Evolutionary conservation across 2,888 invertebrate genomes (phyloP).

Genomic region (Gari tellinella): DNA sequence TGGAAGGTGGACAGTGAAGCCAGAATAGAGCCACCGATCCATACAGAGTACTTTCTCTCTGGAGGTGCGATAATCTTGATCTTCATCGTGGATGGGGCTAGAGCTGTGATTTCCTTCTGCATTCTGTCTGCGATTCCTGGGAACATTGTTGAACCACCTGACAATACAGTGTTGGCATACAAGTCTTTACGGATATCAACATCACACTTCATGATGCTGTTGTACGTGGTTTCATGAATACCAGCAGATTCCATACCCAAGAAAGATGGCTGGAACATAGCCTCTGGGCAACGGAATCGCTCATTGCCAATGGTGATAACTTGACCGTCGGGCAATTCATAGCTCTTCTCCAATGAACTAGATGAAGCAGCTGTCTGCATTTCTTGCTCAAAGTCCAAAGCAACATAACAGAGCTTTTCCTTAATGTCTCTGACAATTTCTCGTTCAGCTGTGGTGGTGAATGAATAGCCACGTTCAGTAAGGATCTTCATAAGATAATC

Average conservation of each 20-base stretch:
- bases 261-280: constrained; percentile 81
- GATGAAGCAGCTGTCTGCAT: constrained; percentile 74
- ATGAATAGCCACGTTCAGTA: constrained; percentile 84
- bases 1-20: constrained; percentile 41
- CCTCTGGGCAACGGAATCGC: constrained; percentile 79
- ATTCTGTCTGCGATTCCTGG: constrained; percentile 69
- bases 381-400: constrained; percentile 65
- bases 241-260: constrained; percentile 65
- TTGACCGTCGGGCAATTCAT: constrained; percentile 82
- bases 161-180: constrained; percentile 88
- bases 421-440: constrained; percentile 63
- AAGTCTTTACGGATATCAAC: constrained; percentile 75
- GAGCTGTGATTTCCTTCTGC: constrained; percentile 84
- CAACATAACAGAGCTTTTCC: constrained; percentile 68
- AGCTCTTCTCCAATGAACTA: constrained; percentile 76
- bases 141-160: constrained; percentile 93
- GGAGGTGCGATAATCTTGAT: constrained; percentile 67
- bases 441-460: constrained; percentile 73
- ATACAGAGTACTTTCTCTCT: constrained; percentile 83
- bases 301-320: constrained; percentile 83
- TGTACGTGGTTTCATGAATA: constrained; percentile 54
- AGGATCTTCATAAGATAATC: constrained; percentile 71
- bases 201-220: constrained; percentile 64
- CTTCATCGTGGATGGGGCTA: constrained; percentile 53
- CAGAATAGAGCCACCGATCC: constrained; percentile 66